A percentile compares a stretch with the other conserved stretches of the same genome.
Conservation (phyloP, 1,140 invertebrate species). For the Protaetia brevitarsis region DNA sequence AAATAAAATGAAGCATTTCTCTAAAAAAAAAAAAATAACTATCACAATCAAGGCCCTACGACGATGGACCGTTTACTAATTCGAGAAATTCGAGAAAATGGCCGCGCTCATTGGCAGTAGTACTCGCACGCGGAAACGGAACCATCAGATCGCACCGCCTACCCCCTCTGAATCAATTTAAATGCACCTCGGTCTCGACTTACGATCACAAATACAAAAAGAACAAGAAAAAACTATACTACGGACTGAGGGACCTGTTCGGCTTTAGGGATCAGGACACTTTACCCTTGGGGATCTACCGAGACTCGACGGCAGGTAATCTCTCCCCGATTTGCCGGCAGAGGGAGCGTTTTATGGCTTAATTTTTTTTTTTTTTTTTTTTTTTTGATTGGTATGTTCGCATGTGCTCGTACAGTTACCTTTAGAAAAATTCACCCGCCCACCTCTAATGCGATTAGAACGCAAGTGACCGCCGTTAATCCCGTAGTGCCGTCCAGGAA, state of each 20-base stretch:
- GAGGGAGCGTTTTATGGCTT: not conserved
- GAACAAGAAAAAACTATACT: conserved; percentile 45
- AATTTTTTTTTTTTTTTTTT: conserved; percentile 20
- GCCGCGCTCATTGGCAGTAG: conserved; percentile 84
- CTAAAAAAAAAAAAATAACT: not conserved
- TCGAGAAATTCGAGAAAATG: conserved; percentile 66
- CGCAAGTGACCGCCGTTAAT: conserved; percentile 13
- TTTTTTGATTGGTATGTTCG: conserved; percentile 26
- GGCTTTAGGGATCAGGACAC: conserved; percentile 37
- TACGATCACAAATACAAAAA: conserved; percentile 28
- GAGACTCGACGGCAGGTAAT: conserved; percentile 43
- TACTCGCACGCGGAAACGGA: conserved; percentile 81
- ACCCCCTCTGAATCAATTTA: conserved; percentile 31
- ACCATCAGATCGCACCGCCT: conserved; percentile 55
- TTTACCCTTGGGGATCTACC: conserved; percentile 41
- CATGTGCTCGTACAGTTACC: conserved; percentile 49
- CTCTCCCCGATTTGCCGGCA: not conserved
- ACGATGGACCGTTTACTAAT: conserved; percentile 39
- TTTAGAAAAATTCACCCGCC: conserved; percentile 51
- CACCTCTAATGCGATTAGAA: conserved; percentile 19
- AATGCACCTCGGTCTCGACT: conserved; percentile 36
- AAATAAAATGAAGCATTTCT: too few relatives aligned
- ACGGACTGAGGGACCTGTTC: conserved; percentile 41
- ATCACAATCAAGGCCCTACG: conserved; percentile 36
- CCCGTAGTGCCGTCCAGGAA: conserved; percentile 55